Evolutionary conservation across 2,113 vertebrate species (phyloP).

Genomic region (Cyprinodon variegatus): DNA sequence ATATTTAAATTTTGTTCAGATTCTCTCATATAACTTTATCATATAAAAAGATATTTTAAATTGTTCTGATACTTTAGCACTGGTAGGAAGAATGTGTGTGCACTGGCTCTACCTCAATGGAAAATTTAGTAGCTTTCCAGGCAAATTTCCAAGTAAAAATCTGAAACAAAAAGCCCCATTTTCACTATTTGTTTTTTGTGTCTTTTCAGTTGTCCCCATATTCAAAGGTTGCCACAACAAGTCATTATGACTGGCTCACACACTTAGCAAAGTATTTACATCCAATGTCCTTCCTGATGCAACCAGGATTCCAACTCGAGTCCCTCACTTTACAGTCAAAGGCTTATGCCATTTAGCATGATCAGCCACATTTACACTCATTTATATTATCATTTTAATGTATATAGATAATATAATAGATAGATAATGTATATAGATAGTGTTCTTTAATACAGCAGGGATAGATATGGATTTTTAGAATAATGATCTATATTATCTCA

Average conservation of each 20-base stretch:
- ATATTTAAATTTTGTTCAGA: neutral
- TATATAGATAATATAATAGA: neutral
- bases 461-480: neutral
- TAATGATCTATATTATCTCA: slow-evolving; percentile 1
- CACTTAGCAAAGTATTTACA: no score
- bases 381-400: neutral
- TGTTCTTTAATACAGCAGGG: no score
- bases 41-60: slow-evolving; percentile 22
- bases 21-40: slow-evolving; percentile 18
- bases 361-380: neutral
- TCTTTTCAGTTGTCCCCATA: no score
- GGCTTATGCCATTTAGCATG: no score
- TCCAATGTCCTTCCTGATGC: no score
- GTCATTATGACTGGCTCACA: no score
- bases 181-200: no score
- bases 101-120: slow-evolving; percentile 39
- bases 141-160: slow-evolving; percentile 7
- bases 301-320: no score
- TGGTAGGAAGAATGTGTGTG: slow-evolving; percentile 19
- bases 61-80: slow-evolving; percentile 22
- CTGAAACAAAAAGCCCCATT: no score
- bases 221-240: no score
- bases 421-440: neutral
- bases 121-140: slow-evolving; percentile 30
- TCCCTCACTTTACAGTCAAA: no score